A percentile compares a stretch with the other conserved stretches of the same genome.
Conservation (phyloP, 2,888 invertebrate species). For the Apamea monoglypha region DNA sequence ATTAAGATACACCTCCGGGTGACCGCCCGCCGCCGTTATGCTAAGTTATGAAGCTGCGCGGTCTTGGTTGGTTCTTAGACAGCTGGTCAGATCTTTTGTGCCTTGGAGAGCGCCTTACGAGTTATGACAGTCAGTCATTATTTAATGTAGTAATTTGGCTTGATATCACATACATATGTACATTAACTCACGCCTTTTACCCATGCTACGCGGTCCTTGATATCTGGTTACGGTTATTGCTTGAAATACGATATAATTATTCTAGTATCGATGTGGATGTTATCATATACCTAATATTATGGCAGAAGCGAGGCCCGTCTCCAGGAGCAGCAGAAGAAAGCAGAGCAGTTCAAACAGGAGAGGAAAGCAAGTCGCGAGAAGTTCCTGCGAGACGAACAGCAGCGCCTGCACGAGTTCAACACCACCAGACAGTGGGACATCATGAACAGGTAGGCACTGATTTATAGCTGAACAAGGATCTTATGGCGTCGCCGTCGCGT, state of each 20-base stretch:
- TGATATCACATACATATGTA: not conserved
- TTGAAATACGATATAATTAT: not conserved
- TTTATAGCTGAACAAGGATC: not conserved
- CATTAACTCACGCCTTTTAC: not conserved
- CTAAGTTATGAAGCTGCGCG: not conserved
- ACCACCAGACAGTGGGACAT: constrained; percentile 89
- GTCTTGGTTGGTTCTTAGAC: not conserved
- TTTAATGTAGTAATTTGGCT: not conserved
- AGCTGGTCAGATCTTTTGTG: not conserved
- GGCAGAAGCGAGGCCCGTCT: constrained; percentile 80
- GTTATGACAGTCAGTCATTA: not conserved
- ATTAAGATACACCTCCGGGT: not conserved
- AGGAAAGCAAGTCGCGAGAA: constrained; percentile 74
- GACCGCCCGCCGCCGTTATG: not conserved
- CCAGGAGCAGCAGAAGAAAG: constrained; percentile 74
- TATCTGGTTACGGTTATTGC: not conserved
- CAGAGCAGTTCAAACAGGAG: constrained; percentile 72
- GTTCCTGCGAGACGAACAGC: constrained; percentile 78
- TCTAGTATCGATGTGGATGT: not conserved
- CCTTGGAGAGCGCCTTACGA: not conserved
- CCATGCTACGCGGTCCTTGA: not conserved
- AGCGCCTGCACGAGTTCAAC: constrained; percentile 75
- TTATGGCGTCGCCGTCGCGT: no score
- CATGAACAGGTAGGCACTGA: constrained; percentile 82
- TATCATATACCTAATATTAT: not conserved